These are phyloP conservation scores for Rhagonycha lutea DNA, from an alignment of 2,888 invertebrate species.

Conservation along the genomic window DNA sequence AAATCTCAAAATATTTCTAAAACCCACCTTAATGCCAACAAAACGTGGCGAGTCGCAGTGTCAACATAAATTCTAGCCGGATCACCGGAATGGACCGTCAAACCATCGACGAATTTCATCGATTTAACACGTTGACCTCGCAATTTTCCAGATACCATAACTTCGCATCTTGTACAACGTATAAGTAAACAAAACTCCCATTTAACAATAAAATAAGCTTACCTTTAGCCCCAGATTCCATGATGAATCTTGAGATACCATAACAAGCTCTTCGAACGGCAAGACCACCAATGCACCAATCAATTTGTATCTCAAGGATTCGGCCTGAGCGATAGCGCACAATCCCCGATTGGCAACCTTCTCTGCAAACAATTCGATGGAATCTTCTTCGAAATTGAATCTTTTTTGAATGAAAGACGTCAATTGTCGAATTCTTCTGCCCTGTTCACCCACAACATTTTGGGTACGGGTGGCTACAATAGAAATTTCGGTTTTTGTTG, in stretches of 20 bases:
- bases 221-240: conserved; percentile 56
- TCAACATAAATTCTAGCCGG: conserved; percentile 98
- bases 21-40: conserved; percentile 81
- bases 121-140: conserved; percentile 99
- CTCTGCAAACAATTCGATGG: conserved; percentile 97
- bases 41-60: conserved; percentile 96
- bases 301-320: conserved; percentile 97
- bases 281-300: conserved; percentile 96
- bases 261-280: conserved; percentile 92
- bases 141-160: conserved; percentile 98
- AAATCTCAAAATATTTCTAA: neutral
- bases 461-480: conserved; percentile 99
- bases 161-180: conserved; percentile 80
- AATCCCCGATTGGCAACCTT: conserved; percentile 98
- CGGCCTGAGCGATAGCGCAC: conserved; percentile 99
- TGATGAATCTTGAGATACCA: conserved; percentile 95
- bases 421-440: conserved; percentile 93
- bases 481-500: conserved; percentile 97
- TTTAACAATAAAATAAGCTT: conserved; percentile 21
- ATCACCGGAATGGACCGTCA: conserved; percentile 99
- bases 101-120: conserved; percentile 99
- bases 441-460: conserved; percentile 97
- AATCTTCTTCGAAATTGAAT: conserved; percentile 94
- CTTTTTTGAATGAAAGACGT: conserved; percentile 98
- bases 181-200: neutral